phyloP scores from a whole-genome alignment of 2,797 vertebrate species.

The Acanthurus tractus region DNA sequence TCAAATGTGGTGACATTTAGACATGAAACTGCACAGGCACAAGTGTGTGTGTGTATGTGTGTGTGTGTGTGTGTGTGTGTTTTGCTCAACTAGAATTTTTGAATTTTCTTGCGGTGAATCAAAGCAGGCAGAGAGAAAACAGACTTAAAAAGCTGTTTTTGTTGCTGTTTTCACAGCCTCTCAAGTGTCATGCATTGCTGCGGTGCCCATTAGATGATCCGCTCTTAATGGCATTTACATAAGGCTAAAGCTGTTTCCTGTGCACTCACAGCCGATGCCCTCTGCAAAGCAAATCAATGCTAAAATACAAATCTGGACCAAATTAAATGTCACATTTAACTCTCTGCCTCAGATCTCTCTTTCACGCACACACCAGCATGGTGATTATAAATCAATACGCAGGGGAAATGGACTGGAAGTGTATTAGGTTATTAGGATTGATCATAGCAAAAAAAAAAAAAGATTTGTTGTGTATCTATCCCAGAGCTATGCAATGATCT shows the following conservation, averaged over 20 bases:
- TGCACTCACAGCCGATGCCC: slow-evolving; percentile 13
- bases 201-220: slow-evolving; percentile 37
- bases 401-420: slow-evolving; percentile 62
- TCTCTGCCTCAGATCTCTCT: slow-evolving; percentile 20
- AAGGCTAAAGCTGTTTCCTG: slow-evolving; percentile 38
- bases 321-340: slow-evolving; percentile 73
- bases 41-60: neutral
- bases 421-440: slow-evolving; percentile 45
- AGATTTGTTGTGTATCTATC: slow-evolving; percentile 16
- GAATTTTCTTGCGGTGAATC: neutral
- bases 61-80: neutral
- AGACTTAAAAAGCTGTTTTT: neutral
- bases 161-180: slow-evolving; percentile 7
- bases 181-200: slow-evolving; percentile 1
- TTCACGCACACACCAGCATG: slow-evolving; percentile 23
- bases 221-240: slow-evolving; percentile 57
- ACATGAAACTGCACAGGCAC: neutral
- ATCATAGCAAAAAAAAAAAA: slow-evolving; percentile 18
- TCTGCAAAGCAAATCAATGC: slow-evolving; percentile 57
- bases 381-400: slow-evolving; percentile 35
- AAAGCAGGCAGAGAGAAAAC: neutral
- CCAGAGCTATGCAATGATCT: slow-evolving; percentile 19
- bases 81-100: neutral
- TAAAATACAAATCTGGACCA: slow-evolving; percentile 32
- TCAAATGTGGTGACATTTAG: slow-evolving; percentile 49